Evolutionary conservation across 2,797 vertebrate genomes (phyloP).

Genomic region (Pseudocheirus occidentalis): DNA sequence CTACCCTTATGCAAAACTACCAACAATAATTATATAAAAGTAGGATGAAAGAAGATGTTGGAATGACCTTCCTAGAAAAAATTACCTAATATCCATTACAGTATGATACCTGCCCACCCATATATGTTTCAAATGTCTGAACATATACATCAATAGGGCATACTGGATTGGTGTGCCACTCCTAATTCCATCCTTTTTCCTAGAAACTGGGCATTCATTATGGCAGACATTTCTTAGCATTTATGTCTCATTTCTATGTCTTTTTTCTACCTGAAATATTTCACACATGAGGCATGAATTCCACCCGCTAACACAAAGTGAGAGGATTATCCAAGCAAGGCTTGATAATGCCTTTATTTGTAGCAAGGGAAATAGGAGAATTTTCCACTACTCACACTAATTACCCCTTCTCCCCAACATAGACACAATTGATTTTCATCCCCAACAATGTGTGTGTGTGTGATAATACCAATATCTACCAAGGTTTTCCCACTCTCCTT

Average conservation of each 20-base stretch:
- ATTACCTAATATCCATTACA: not conserved
- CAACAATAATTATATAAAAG: not conserved
- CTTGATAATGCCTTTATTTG: not conserved
- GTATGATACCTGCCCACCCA: not conserved
- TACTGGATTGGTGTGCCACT: not conserved
- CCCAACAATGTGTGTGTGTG: not conserved
- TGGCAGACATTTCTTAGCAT: not conserved
- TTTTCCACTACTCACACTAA: not conserved
- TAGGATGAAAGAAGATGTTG: not conserved
- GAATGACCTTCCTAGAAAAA: not conserved
- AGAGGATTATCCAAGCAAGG: not conserved
- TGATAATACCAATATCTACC: not conserved
- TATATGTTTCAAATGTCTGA: not conserved
- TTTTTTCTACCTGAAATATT: not conserved
- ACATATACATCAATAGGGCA: not conserved
- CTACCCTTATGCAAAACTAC: not conserved
- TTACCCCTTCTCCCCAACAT: not conserved
- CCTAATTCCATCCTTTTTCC: not conserved
- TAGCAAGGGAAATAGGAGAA: not conserved
- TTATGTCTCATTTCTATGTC: not conserved
- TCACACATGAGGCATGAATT: not conserved
- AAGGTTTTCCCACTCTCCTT: not conserved
- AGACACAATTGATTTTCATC: not conserved
- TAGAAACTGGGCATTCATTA: not conserved
- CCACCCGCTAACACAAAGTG: not conserved